Conservation (phyloP, 2,888 invertebrate genomes). For the Chrysotoxum bicinctum region DNA sequence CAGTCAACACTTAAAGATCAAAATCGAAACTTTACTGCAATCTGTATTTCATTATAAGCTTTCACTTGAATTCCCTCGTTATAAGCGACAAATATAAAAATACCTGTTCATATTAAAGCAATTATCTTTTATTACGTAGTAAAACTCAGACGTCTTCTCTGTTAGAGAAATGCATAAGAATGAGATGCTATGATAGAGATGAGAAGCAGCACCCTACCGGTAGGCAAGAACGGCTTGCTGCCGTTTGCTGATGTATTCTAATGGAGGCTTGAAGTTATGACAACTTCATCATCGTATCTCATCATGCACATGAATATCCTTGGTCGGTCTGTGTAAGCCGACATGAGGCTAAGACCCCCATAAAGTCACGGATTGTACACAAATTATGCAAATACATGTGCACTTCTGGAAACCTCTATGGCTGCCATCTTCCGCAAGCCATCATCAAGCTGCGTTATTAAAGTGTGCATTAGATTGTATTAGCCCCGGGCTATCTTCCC, state of each 20-base stretch:
- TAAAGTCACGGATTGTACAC: not conserved
- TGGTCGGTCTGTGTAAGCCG: not conserved
- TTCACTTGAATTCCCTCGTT: constrained; percentile 24
- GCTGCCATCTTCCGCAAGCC: constrained; percentile 4
- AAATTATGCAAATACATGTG: constrained; percentile 47
- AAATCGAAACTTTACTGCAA: not conserved
- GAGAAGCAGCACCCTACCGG: not conserved
- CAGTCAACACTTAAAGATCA: not conserved
- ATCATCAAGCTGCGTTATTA: not conserved
- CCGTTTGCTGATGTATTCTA: constrained; percentile 33
- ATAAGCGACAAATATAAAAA: not conserved
- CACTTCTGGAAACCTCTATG: not conserved
- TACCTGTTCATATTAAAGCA: constrained; percentile 25
- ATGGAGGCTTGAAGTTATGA: constrained; percentile 52
- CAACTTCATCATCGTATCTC: constrained; percentile 53
- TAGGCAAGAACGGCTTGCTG: not conserved
- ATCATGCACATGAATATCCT: not conserved
- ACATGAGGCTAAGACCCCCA: not conserved
- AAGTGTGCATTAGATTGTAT: constrained; percentile 34
- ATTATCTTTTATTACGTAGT: constrained; percentile 53
- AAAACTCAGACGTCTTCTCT: constrained; percentile 27
- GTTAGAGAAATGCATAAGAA: constrained; percentile 3
- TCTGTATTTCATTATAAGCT: constrained; percentile 33
- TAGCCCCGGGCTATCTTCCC: constrained; percentile 26
- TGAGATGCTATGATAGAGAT: not conserved